Conservation (phyloP, 2,888 invertebrate species). For the Tyria jacobaeae region DNA sequence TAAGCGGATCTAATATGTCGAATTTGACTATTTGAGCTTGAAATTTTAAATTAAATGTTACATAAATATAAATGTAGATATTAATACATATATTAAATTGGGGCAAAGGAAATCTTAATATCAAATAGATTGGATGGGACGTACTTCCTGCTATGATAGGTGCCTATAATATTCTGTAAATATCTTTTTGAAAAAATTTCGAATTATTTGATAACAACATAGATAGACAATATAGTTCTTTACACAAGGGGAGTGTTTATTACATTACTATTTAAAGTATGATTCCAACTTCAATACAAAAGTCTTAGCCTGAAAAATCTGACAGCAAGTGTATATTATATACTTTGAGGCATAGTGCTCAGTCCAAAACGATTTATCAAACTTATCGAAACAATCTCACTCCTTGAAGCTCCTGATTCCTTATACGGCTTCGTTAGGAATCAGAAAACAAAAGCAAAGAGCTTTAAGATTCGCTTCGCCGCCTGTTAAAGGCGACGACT, state of each 20-base stretch:
- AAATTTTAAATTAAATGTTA: constrained; percentile 16
- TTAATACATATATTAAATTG: too few relatives aligned
- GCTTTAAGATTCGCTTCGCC: constrained; percentile 34
- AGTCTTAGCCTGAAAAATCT: not conserved
- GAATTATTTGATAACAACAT: too few relatives aligned
- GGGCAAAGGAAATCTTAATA: too few relatives aligned
- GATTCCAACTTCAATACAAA: not conserved
- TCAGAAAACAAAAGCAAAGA: constrained; percentile 47
- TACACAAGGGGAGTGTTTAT: too few relatives aligned
- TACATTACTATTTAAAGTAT: not conserved
- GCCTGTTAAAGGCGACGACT: constrained; percentile 32
- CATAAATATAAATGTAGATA: not conserved
- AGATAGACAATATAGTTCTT: too few relatives aligned
- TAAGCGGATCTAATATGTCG: constrained; percentile 31
- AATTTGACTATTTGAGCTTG: constrained; percentile 30
- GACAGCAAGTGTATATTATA: constrained; percentile 33
- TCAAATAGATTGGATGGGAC: not conserved
- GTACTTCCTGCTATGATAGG: not conserved
- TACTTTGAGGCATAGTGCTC: constrained; percentile 31
- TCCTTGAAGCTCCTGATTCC: constrained; percentile 34
- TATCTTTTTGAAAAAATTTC: too few relatives aligned
- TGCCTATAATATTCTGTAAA: not conserved
- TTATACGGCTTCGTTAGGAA: constrained; percentile 42
- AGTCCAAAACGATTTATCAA: constrained; percentile 48
- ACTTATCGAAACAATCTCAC: constrained; percentile 44